phyloP scores from a whole-genome alignment of 2,113 vertebrate genomes.

The Erythrolamprus reginae region DNA sequence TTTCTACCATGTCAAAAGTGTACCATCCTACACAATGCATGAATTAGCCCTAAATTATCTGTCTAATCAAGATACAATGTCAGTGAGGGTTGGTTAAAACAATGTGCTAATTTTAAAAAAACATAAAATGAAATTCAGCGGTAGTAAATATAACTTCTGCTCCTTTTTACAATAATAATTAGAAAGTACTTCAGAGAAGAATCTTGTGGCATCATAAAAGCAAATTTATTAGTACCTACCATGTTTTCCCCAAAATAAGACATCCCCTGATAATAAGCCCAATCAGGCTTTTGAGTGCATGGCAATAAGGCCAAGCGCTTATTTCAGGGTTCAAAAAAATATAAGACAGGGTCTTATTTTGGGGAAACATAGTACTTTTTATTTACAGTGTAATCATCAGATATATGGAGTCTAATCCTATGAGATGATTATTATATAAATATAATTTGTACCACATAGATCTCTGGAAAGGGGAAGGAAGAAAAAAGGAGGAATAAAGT shows the following conservation, averaged over 20 bases:
- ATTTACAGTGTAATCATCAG: background rate
- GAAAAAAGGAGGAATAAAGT: background rate
- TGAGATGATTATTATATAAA: background rate
- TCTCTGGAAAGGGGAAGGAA: background rate
- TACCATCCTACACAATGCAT: background rate
- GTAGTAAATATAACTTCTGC: background rate
- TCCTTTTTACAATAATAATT: background rate
- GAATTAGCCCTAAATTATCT: background rate
- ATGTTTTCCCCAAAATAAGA: no score
- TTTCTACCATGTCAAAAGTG: background rate
- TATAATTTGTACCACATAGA: no score
- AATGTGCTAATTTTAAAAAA: background rate
- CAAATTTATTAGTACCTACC: background rate
- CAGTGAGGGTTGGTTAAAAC: background rate
- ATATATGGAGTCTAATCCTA: background rate
- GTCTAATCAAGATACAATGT: background rate
- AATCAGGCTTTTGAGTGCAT: no score
- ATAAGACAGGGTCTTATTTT: no score
- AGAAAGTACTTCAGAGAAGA: background rate
- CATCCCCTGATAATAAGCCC: no score
- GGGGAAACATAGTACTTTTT: no score
- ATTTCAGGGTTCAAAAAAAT: no score
- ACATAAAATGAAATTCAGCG: background rate
- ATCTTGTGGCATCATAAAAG: background rate
- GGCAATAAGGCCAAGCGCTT: no score